Evolutionary conservation across 37 sponge, comb jelly and placozoan genomes (phyloP).

Genomic region (Aplysina aerophoba): DNA sequence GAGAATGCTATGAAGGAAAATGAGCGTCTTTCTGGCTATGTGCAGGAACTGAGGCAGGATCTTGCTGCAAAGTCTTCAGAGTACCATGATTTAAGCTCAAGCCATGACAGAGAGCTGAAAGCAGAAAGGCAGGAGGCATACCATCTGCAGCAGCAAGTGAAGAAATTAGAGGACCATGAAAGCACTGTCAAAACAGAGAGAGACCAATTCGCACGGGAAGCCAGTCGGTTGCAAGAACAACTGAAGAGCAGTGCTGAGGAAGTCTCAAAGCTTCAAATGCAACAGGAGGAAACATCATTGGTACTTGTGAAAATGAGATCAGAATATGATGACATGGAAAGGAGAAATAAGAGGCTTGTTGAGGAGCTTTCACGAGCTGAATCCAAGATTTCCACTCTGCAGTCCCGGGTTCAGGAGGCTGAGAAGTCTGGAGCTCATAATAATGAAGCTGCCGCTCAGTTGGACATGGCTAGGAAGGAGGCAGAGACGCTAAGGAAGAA

Average conservation of each 20-base stretch:
- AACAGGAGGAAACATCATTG: not conserved
- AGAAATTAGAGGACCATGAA: not conserved
- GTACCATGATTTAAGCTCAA: not conserved
- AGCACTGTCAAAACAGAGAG: not conserved
- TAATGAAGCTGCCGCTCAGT: not conserved
- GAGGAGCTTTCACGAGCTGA: not conserved
- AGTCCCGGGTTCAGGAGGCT: slow-evolving; percentile 19
- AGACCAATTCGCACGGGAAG: not conserved
- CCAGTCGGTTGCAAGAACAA: not conserved
- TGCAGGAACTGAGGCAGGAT: slow-evolving; percentile 22
- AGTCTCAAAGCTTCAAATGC: not conserved
- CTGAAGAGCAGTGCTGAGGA: not conserved
- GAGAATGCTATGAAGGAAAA: slow-evolving; percentile 11
- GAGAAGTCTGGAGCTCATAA: not conserved
- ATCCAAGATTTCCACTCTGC: slow-evolving; percentile 26
- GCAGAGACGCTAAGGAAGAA: slow-evolving; percentile 10
- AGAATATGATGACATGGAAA: slow-evolving; percentile 17
- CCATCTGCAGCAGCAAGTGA: not conserved
- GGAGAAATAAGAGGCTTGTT: slow-evolving; percentile 8
- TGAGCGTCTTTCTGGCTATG: not conserved
- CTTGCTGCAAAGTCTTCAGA: slow-evolving; percentile 14
- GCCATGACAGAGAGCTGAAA: not conserved
- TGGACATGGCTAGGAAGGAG: not conserved
- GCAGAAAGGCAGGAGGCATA: not conserved
- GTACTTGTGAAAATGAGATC: not conserved